Evolutionary conservation across 2,797 vertebrate species (phyloP), one percentile per base, ranked within the genome.

Genomic region (Eupleurogrammus muticus): DNA sequence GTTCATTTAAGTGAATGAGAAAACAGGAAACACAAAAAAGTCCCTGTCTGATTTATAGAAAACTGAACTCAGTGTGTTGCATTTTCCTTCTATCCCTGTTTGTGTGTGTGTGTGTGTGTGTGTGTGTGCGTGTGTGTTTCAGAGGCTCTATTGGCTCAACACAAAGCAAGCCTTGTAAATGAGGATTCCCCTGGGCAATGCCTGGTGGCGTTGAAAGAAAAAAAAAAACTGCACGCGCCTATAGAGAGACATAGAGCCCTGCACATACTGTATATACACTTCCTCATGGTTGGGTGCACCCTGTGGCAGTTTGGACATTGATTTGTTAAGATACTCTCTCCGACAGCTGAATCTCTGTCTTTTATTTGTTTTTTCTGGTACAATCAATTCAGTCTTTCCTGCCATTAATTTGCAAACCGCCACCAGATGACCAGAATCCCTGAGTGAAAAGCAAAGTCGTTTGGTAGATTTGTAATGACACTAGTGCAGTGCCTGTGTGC

Each of bases 271-370:
- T 28, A 28, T 28, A 28, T 28, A 28, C 23, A 20, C 48, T 66
- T 55, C 65, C 38, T 70, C 34, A 9, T 56, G 46, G 24, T 32
- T 44, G 4, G 3, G 19, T 34, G 57, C 10, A 61, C 42, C 46
- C 28, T 8, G 3, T 54, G 62, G 44, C 24, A 47, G 21, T 44
- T 42, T 32, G 48, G 65, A 76, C 57, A 67, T 12, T 20, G 19
- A 13, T 52, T 47, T 46, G 61, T 50, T 50, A 71, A 77, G 64
- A 66, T 55, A 58, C 61, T 50, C 50, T 81, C 65, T 40, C 75
- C 38, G 57, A 19, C 38, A 54, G 23, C 48, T 62, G 14, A 19
- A 17, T 57, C 46, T 73, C 40, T 19, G 38, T 46, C 55, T 20
- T 20, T 35, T 51, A 57, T 6, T 19, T 8, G 50, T 2, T 53